These are phyloP conservation scores for Melanerpes formicivorus DNA, from an alignment of 2,113 vertebrate species.

Conservation along the genomic window DNA sequence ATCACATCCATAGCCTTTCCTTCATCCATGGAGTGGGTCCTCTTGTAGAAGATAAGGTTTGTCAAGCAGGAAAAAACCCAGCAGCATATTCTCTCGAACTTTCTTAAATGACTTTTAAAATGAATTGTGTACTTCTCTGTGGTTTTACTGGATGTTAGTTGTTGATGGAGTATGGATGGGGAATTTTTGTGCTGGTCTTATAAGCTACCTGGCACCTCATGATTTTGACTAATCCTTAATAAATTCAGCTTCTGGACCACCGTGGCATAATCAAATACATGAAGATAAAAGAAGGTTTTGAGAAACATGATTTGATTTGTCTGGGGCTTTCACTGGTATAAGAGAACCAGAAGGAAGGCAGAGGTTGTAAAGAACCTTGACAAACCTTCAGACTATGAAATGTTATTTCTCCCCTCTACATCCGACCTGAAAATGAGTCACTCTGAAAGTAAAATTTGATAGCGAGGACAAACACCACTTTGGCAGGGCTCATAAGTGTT, in stretches of 20 bases:
- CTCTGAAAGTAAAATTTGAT: conserved; percentile 26
- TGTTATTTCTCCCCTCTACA: background rate
- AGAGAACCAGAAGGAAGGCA: background rate
- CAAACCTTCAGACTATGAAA: background rate
- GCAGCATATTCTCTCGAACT: background rate
- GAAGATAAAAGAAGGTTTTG: background rate
- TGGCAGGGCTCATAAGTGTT: background rate
- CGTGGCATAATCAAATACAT: background rate
- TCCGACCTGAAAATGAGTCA: background rate
- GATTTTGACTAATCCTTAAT: background rate
- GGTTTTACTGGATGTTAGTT: background rate
- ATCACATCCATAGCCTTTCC: too few species aligned
- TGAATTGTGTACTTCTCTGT: background rate
- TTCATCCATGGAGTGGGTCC: too few species aligned
- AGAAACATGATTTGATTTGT: background rate
- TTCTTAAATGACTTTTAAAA: background rate
- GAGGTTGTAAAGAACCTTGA: background rate
- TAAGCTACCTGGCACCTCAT: background rate
- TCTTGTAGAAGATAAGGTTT: too few species aligned
- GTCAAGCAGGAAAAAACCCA: background rate
- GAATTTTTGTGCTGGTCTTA: background rate
- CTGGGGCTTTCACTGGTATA: background rate
- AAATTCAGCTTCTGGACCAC: background rate
- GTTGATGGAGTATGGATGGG: background rate
- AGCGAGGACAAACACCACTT: background rate